Evolutionary conservation across 2,888 invertebrate species (phyloP).

Genomic region (Anthrax anthrax): DNA sequence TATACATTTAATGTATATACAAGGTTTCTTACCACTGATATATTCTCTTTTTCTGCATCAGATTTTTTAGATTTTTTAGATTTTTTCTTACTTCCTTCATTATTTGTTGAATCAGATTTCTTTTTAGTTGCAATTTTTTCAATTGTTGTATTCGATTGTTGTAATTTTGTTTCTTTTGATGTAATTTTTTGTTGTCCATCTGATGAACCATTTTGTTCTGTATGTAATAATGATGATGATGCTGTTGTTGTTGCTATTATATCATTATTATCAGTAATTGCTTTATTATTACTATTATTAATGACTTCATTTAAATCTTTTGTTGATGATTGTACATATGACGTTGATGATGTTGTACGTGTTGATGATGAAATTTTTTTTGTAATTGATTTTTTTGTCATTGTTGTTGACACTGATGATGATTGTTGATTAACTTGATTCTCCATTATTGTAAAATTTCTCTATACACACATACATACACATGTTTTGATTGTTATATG

Average conservation of each 20-base stretch:
- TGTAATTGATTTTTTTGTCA: neutral
- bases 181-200: conserved; percentile 5
- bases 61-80: conserved; percentile 47
- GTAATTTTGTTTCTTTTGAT: neutral
- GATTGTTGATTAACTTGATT: neutral
- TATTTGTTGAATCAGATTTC: conserved; percentile 5
- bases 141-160: neutral
- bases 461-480: neutral
- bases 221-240: neutral
- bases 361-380: conserved; percentile 10
- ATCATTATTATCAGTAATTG: neutral
- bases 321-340: conserved; percentile 12
- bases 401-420: neutral
- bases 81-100: conserved; percentile 37
- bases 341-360: conserved; percentile 10
- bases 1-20: too few relatives aligned
- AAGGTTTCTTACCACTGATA: conserved; percentile 47
- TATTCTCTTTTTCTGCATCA: conserved; percentile 49
- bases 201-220: conserved; percentile 4
- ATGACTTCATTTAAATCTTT: neutral
- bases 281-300: neutral
- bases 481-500: too few relatives aligned
- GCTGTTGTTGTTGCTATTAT: neutral
- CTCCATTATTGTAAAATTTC: neutral
- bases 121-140: conserved; percentile 5